Evolutionary conservation across 2,797 vertebrate species (phyloP), one percentile per base, ranked within the genome.

Genomic region (Premnoplex brunnescens): DNA sequence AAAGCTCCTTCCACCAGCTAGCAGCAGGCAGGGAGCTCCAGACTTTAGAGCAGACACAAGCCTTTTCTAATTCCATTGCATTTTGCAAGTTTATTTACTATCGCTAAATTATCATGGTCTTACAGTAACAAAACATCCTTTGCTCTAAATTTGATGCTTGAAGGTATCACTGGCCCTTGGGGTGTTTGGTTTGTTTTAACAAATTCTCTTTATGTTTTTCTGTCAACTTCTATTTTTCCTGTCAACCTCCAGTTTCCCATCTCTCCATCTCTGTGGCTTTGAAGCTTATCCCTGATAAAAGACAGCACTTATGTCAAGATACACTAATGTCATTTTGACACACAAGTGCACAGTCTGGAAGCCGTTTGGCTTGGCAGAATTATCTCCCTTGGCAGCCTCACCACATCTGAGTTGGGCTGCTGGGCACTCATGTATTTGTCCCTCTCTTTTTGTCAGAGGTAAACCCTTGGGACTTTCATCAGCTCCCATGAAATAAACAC

Each of bases 241-340:
- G 88, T 67, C 86, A 93, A 52, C 55, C 48, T 96, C 37, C 80
- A 91, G 90, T 86, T 97, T 95, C 89, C 83, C 93, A 90, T 87
- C 84, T 87, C 87, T 92, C 64, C 72, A 49, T 78, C 77, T 85
- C 88, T 5, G 48, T 36, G 71, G 74, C 86, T 96, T 95, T 95
- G 94, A 95, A 95, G 77, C 86, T 96, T 91, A 94, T 82, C 74
- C 88, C 63, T 90, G 85, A 89, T 87, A 95, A 95, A 95, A 95
- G 88, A 55, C 86, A 95, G 86, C 93, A 95, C 88, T 96, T 97
- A 36, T 51, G 80, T 93, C 96, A 91, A 94, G 94, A 95, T 94
- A 96, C 90, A 93, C 95, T 56, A 74, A 85, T 93, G 90, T 93
- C 74, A 89, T 68, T 96, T 94, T 95, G 95, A 97, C 93, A 93